Base-by-base conservation (phyloP, 1,140 invertebrate genomes). In the Bombus picipes region DNA sequence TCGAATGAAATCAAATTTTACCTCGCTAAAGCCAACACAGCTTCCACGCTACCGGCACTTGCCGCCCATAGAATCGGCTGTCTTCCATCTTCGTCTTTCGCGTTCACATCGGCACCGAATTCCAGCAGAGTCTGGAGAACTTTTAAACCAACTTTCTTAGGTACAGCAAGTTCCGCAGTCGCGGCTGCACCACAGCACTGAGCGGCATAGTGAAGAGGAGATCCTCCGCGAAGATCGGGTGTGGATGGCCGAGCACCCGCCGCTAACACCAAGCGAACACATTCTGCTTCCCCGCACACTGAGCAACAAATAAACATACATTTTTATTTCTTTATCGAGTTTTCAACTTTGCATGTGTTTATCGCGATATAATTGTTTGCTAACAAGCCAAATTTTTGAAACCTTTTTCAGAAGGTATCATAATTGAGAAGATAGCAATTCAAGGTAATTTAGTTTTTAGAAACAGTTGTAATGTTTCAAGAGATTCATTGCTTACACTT, bases 51-150 rank as follows among this genome's bases (percentile, higher is more conserved):
- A 94, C 99, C 99, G 73, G 98, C 98, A 93, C 98, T 99, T 0
- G 99, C 98, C 0, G 99, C 99, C 99, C 99, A 99, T 4, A 99
- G 94, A 47, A 99, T 96, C 3, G 99, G 99, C 90, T 98, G 98
- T 5, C 99, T 95, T 1, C 98, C 98, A 92, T 99, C 99, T 68
- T 98, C 97, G 94, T 99, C 99, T 68, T 96, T 96, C 2, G 98
- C 98, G 90, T 98, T 97, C 2, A 99, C 97, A 78, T 97, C 96
- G 2, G 98, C 97, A 12, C 97, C 97, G 91, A 97, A 97, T 71
- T 97, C 96, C 34, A 99, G 94, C 3, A 99, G 96, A n/a, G 97
- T 97, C 82, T 97, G 97, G 2, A 99, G 95, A 32, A 99, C 97
- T 92, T 97, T 97, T 43, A 98, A 94, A 0, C 98, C 98, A 41